phyloP scores from a whole-genome alignment of 35 echinoderm and acorn worm species.

The Anneissia japonica region DNA sequence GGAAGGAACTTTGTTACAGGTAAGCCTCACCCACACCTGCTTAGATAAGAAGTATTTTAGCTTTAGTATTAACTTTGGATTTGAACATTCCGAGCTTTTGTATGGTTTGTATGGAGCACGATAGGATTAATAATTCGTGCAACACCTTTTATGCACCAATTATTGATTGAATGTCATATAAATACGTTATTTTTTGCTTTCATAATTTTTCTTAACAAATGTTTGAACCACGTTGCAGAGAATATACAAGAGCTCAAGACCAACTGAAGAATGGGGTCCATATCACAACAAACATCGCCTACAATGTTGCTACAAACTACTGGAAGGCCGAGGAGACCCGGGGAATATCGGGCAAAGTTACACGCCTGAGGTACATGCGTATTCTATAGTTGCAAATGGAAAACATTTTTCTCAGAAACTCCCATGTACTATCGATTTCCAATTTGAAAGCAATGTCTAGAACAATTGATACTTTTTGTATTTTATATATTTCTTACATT shows the following conservation, averaged over 20 bases:
- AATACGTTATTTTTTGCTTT: too few relatives aligned
- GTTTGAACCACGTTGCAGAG: too few relatives aligned
- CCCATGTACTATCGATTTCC: background rate
- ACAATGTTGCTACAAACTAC: slow-evolving; percentile 11
- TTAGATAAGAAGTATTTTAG: too few relatives aligned
- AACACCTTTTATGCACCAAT: too few relatives aligned
- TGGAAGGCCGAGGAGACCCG: background rate
- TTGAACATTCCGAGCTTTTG: too few relatives aligned
- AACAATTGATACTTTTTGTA: too few relatives aligned
- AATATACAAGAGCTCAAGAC: background rate
- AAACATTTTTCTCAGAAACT: background rate
- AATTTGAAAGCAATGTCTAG: background rate
- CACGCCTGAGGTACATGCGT: background rate
- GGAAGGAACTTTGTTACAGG: background rate
- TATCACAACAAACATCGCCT: slow-evolving; percentile 20
- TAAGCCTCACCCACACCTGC: background rate
- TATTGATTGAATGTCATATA: too few relatives aligned
- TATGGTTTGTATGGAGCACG: too few relatives aligned
- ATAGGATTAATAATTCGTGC: too few relatives aligned
- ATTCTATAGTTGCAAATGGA: background rate
- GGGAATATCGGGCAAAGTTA: background rate
- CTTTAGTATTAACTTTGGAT: too few relatives aligned
- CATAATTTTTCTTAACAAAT: too few relatives aligned
- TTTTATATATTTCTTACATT: too few relatives aligned
- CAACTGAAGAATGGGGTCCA: slow-evolving; percentile 41